phyloP scores from a whole-genome alignment of 2,113 vertebrate species.

The Limnothrissa miodon region DNA sequence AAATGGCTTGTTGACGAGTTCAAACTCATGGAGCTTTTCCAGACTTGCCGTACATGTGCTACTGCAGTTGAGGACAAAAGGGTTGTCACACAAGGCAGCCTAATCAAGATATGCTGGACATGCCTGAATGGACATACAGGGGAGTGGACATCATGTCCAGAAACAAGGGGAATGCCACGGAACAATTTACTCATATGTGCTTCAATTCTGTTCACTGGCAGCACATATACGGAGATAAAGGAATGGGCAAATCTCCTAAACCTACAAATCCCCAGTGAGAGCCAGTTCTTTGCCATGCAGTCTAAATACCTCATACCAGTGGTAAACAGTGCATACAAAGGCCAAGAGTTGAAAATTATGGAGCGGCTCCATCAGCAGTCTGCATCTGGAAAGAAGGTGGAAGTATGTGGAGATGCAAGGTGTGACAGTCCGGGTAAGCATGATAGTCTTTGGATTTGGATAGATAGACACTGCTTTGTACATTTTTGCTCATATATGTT shows the following conservation, averaged over 20 bases:
- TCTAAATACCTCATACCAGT: not conserved
- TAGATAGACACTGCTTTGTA: too few species aligned
- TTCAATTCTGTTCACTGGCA: not conserved
- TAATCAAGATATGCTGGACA: not conserved
- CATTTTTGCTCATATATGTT: too few species aligned
- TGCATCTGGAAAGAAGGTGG: not conserved
- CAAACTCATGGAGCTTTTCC: not conserved
- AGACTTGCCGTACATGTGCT: not conserved
- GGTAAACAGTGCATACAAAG: not conserved
- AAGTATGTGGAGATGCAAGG: not conserved
- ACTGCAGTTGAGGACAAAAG: not conserved
- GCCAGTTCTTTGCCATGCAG: not conserved
- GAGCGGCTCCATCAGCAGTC: not conserved
- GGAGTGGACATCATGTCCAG: not conserved
- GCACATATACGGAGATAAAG: not conserved
- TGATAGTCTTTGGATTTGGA: not conserved
- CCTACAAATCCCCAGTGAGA: not conserved
- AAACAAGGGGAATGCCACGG: not conserved
- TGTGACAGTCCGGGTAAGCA: not conserved
- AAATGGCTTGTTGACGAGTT: not conserved
- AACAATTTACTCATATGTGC: not conserved
- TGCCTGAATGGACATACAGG: not conserved
- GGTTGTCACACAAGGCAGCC: not conserved
- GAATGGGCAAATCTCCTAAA: not conserved
- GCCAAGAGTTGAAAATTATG: not conserved